Base-by-base conservation (phyloP, 2,113 vertebrate species). In the Mus pahari region DNA sequence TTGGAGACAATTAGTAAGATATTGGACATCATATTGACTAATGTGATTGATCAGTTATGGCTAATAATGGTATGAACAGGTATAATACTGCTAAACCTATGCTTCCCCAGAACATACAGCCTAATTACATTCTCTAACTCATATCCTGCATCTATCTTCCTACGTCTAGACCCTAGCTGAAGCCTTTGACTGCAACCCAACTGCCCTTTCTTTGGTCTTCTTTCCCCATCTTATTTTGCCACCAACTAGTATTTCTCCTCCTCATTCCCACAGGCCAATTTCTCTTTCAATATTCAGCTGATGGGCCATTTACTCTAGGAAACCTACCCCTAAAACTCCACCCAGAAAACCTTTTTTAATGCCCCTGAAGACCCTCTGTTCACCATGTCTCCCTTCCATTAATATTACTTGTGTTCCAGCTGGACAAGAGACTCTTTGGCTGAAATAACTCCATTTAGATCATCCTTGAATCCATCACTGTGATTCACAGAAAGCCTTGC, bases 401-500 rank as follows among this genome's bases (percentile, higher is more conserved):
- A 22, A 53, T 86, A 26, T 87, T 91, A n/a, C 71, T 81, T 92
- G 53, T 88, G 48, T 82, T 86, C 81, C 33, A 58, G 17, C 75
- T 28, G 20, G 84, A 94, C 66, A 68, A 88, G 28, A 79, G 78
- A 28, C 36, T 31, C 66, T 36, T 55, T 75, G 75, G 78, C 77
- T 82, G 60, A 0, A 36, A 71, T 91, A 22, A 95, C 20, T 26
- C 55, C 62, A 24, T 55, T n/a, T 45, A 33, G 81, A 93, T 97
- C 94, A 53, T 64, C 82, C 93, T 78, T 82, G 53, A 95, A 89
- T 96, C 88, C 42, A 91, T 96, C 71, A 83, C 89, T 14, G 33
- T 71, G 90, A 62, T 79, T 87, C 75, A 79, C 68, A 96, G 88
- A 97, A 94, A 95, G 60, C 45, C 81, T 81, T 93, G 24, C 24